Evolutionary conservation across 2,888 invertebrate genomes (phyloP), one percentile per base, ranked within the genome.

Genomic region (Oscheius sp.): DNA sequence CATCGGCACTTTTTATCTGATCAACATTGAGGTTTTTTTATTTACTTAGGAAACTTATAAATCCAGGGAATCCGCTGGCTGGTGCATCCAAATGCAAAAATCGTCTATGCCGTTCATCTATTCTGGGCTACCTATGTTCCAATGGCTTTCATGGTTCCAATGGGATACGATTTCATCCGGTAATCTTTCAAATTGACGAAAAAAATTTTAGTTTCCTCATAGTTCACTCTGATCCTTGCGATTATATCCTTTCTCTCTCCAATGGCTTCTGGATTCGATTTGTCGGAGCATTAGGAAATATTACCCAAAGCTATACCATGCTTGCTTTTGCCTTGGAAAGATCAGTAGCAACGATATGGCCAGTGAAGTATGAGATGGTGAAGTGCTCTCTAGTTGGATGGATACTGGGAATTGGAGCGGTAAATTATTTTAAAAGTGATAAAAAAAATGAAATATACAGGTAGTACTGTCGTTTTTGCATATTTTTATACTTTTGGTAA

Each of bases 351-450:
- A 54, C 54, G 17, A 9, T 33, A 1, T 54, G 32, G 20, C 54
- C 54, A 1, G 22, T 9, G 20, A 32, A 33, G 20, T 54, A 54
- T 22, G 54, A 54, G 20, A 32, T 33, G 32, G 33, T 54, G 2
- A 54, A 32, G 20, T 32, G 33, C 12, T 32, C 30, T 2, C 6
- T 17, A 3, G 20, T 30, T 6, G 54, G 54, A 14, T 54, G 54
- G 54, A 32, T 54, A 33, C 33, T 54, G 33, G 54, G 54, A 8
- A n/a, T 30, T 54, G 54, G 54, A 54, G 54, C 54, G 32, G 54
- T 54, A 17, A 33, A 36, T 54, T 33, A n/a, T n/a, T n/a, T n/a
- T n/a, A n/a, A n/a, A n/a, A n/a, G n/a, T n/a, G n/a, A n/a, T n/a
- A n/a, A n/a, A n/a, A n/a, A 41, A 6, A 41, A 2, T 41, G n/a